phyloP scores from a whole-genome alignment of 1,140 invertebrate species.

The Brachionus rubens region DNA sequence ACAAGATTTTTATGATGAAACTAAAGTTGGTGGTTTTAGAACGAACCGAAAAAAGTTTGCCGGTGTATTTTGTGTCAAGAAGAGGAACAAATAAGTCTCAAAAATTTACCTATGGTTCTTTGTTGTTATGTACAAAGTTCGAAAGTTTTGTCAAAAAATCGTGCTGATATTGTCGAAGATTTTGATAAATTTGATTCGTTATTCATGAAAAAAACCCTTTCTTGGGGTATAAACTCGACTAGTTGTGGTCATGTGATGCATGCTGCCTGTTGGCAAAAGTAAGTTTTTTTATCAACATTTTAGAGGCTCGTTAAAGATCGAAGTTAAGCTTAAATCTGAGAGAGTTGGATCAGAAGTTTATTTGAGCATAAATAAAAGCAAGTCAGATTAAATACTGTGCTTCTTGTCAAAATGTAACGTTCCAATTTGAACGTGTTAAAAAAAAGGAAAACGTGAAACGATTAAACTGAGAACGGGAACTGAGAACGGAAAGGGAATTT shows the following conservation, averaged over 20 bases:
- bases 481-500: too few relatives aligned
- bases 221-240: slow-evolving; percentile 76
- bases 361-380: too few relatives aligned
- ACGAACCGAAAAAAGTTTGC: slow-evolving; percentile 56
- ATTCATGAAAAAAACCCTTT: slow-evolving; percentile 69
- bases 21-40: not conserved
- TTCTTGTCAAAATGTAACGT: too few relatives aligned
- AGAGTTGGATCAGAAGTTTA: too few relatives aligned
- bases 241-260: slow-evolving; percentile 98
- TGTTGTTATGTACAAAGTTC: slow-evolving; percentile 89
- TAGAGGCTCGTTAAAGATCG: too few relatives aligned
- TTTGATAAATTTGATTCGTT: slow-evolving; percentile 63
- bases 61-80: slow-evolving; percentile 97
- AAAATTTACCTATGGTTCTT: slow-evolving; percentile 72
- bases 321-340: too few relatives aligned
- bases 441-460: too few relatives aligned
- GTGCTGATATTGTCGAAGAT: slow-evolving; percentile 51
- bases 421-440: too few relatives aligned
- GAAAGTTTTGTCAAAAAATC: slow-evolving; percentile 72
- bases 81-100: slow-evolving; percentile 70
- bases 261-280: slow-evolving; percentile 82
- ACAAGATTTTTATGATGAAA: slow-evolving; percentile 64
- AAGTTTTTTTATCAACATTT: too few relatives aligned
- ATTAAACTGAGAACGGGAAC: too few relatives aligned
- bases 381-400: too few relatives aligned